Evolutionary conservation across 2,797 vertebrate genomes (phyloP), one percentile per base, ranked within the genome.

Genomic region (Xyrichtys novacula): DNA sequence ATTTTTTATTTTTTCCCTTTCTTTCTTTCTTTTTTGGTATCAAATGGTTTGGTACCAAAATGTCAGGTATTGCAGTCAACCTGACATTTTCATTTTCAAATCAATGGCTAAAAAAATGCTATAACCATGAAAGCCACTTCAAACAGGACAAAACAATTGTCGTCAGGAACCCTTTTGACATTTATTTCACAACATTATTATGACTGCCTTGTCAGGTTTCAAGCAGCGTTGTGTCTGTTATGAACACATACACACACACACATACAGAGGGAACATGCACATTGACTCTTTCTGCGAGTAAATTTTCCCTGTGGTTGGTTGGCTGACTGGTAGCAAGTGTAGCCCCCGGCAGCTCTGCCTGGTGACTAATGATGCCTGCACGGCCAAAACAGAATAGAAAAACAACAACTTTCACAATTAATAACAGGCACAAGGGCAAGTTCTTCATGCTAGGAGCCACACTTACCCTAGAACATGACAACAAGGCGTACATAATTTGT

Each of bases 401-500:
- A 89, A 81, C 62, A 86, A 83, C 75, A 81, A 83, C 73, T 84
- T 80, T 88, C 56, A 83, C 63, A 78, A 76, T 89, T 88, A 89
- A 89, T 83, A 83, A 89, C 63, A 84, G 57, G 65, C 71, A 79
- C 56, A 81, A 73, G 71, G 58, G 72, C 79, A 83, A 74, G 66
- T 73, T 70, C 50, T 81, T 75, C 66, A 76, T 80, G 87, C 88
- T 83, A 76, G 78, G 63, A 92, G 90, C 87, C 78, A 89, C 67
- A 71, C 73, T 91, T 79, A 85, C 19, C 85, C 82, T 63, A 57
- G 72, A 78, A 85, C 68, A 76, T 76, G 76, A 80, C 84, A 85
- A 60, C 63, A 78, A 74, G 47, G 77, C 75, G 26, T 50, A 65
- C 66, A 71, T 92, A 86, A 92, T 94, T 91, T 93, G 85, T 89